These are phyloP conservation scores for Porites evermanni DNA, from an alignment of 92 coral and sea anemone species.

Conservation along the genomic window DNA sequence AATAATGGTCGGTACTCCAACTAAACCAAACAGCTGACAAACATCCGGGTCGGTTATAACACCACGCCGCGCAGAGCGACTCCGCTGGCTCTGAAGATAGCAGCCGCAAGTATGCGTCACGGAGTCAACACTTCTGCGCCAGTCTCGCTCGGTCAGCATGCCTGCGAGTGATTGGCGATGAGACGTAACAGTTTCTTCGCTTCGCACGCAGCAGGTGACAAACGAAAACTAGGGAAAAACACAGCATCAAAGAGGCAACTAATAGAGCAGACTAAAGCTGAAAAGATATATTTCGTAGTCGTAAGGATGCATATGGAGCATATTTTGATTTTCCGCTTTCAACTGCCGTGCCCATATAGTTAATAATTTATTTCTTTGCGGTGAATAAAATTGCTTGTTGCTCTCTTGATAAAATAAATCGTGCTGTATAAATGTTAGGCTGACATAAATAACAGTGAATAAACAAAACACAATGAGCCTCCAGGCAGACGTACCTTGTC, in stretches of 20 bases:
- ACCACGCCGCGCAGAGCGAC: slow-evolving; percentile 53
- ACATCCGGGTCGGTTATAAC: slow-evolving; percentile 63
- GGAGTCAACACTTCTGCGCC: slow-evolving; percentile 47
- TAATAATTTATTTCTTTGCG: too few species aligned
- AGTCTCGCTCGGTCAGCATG: slow-evolving; percentile 62
- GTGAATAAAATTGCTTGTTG: too few species aligned
- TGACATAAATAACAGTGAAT: too few species aligned
- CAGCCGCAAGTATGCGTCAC: slow-evolving; percentile 91
- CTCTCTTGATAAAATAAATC: too few species aligned
- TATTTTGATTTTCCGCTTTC: too few species aligned
- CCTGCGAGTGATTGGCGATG: slow-evolving; percentile 76
- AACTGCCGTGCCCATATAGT: too few species aligned
- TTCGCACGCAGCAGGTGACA: slow-evolving; percentile 86
- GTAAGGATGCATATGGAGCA: too few species aligned
- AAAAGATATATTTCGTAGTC: too few species aligned
- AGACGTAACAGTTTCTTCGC: slow-evolving; percentile 69
- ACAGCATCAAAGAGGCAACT: background rate
- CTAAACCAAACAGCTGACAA: slow-evolving; percentile 80
- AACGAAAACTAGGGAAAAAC: slow-evolving; percentile 62
- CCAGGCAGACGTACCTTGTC: slow-evolving; percentile 61
- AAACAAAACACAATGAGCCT: too few species aligned
- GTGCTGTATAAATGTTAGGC: too few species aligned
- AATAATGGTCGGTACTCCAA: slow-evolving; percentile 91
- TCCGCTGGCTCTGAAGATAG: slow-evolving; percentile 71
- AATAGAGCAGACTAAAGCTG: too few species aligned